phyloP scores from a whole-genome alignment of 2,888 invertebrate genomes.

The Beris chalybata region DNA sequence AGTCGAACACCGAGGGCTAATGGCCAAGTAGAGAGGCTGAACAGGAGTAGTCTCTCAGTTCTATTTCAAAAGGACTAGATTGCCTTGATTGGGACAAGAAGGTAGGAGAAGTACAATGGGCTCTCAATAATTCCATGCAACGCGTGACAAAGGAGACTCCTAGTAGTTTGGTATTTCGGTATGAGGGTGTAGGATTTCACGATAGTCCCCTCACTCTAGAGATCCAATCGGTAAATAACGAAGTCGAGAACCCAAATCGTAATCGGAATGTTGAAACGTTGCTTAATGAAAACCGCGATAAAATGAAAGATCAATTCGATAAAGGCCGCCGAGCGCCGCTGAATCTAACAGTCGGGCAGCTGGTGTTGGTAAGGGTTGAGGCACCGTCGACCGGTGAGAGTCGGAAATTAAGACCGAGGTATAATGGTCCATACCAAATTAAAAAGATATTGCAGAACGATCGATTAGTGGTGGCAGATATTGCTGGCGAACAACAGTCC shows the following conservation, averaged over 20 bases:
- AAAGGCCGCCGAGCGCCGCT: background rate
- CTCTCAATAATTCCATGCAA: slow-evolving; percentile 39
- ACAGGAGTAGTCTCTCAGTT: slow-evolving; percentile 33
- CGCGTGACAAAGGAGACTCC: slow-evolving; percentile 35
- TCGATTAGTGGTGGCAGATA: no score
- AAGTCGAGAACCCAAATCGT: background rate
- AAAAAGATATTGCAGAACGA: no score
- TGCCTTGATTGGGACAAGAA: slow-evolving; percentile 40
- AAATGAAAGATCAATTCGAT: background rate
- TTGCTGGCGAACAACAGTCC: no score
- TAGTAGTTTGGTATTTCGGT: no score
- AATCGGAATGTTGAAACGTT: background rate
- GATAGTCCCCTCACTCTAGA: background rate
- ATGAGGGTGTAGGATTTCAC: background rate
- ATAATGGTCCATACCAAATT: no score
- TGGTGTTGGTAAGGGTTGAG: background rate
- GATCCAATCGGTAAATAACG: background rate
- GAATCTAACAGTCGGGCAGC: background rate
- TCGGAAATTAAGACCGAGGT: no score
- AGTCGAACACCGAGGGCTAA: slow-evolving; percentile 37
- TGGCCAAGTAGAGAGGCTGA: slow-evolving; percentile 8
- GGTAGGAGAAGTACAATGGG: slow-evolving; percentile 37
- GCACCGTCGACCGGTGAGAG: no score
- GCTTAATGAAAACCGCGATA: background rate
- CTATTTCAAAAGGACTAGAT: slow-evolving; percentile 35